These are phyloP conservation scores for Heteromormyrus szaboi DNA, from an alignment of 2,797 vertebrate species.

Conservation along the genomic window DNA sequence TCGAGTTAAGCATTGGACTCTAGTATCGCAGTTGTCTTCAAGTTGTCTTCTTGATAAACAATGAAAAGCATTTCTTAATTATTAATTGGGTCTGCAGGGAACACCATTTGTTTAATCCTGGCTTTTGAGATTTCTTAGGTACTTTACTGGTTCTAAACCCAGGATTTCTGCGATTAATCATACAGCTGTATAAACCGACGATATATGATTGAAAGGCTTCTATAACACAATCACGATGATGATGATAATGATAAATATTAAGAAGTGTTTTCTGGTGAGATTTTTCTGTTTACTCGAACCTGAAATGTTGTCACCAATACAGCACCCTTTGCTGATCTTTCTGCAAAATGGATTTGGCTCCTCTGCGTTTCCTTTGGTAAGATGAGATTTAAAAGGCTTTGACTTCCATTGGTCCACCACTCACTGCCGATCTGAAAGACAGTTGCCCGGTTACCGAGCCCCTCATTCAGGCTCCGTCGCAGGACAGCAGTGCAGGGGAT, in stretches of 20 bases:
- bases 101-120: background rate
- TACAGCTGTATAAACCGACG: background rate
- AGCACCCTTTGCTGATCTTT: background rate
- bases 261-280: background rate
- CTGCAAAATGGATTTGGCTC: background rate
- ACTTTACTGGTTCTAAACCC: background rate
- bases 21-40: background rate
- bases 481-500: conserved; percentile 32
- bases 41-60: background rate
- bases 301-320: background rate
- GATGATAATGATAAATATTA: background rate
- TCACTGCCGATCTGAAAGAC: background rate
- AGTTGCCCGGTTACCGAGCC: background rate
- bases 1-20: background rate
- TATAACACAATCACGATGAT: background rate
- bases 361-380: background rate
- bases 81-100: background rate
- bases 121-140: background rate
- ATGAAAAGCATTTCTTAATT: background rate
- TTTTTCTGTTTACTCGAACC: background rate
- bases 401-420: background rate
- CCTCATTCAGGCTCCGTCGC: background rate
- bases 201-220: background rate
- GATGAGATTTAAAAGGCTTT: background rate
- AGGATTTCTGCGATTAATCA: background rate